Evolutionary conservation across 2,113 vertebrate species (phyloP).

Genomic region (Aythya baeri): DNA sequence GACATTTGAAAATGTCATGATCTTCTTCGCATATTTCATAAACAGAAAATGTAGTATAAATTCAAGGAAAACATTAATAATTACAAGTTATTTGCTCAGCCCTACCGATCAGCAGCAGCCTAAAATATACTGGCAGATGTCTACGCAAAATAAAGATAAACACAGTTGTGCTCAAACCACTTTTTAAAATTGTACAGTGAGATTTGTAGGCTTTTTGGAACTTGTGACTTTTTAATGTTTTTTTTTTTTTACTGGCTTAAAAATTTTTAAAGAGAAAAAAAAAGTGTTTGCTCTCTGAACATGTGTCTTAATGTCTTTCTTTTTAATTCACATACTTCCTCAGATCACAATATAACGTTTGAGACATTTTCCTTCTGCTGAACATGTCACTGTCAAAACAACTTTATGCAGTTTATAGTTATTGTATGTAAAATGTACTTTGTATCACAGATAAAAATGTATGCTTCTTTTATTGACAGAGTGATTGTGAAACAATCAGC

Average conservation of each 20-base stretch:
- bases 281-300: not conserved
- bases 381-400: conserved; percentile 63
- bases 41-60: conserved; percentile 43
- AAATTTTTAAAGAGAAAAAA: not conserved
- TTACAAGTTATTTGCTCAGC: conserved; percentile 56
- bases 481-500: conserved; percentile 12
- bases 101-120: conserved; percentile 13
- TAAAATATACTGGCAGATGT: conserved; percentile 49
- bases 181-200: conserved; percentile 27
- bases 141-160: conserved; percentile 54
- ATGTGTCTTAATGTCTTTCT: conserved; percentile 3
- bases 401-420: conserved; percentile 57
- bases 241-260: not conserved
- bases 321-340: conserved; percentile 4
- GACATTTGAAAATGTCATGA: conserved; percentile 57
- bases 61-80: conserved; percentile 63
- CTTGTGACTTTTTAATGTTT: conserved; percentile 14
- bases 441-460: conserved; percentile 52
- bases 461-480: not conserved
- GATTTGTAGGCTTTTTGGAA: conserved; percentile 28
- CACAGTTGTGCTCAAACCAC: not conserved
- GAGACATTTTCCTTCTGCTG: conserved; percentile 64
- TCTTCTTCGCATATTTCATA: conserved; percentile 53
- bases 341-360: conserved; percentile 44
- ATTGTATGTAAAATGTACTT: conserved; percentile 32